Evolutionary conservation across 2,888 invertebrate genomes (phyloP).

Genomic region (Scaeva pyrastri): DNA sequence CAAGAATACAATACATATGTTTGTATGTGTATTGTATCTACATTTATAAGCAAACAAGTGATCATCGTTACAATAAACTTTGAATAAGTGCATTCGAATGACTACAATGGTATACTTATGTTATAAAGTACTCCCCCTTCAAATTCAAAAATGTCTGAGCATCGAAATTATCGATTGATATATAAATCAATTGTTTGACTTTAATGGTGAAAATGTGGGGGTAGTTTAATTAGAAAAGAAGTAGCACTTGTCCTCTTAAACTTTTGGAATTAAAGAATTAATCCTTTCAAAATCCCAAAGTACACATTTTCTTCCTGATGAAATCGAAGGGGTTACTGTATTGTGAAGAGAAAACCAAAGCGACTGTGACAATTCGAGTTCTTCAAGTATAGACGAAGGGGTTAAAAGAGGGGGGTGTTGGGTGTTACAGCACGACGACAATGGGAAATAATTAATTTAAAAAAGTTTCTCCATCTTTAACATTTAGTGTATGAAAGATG

Average conservation of each 20-base stretch:
- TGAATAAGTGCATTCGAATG: conserved; percentile 24
- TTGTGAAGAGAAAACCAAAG: conserved; percentile 30
- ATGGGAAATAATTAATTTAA: conserved; percentile 78
- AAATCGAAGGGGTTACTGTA: conserved; percentile 47
- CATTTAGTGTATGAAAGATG: conserved; percentile 17
- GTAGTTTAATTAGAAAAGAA: conserved; percentile 50
- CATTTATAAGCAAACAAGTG: conserved; percentile 59
- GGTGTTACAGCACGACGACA: conserved; percentile 59
- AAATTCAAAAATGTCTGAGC: conserved; percentile 22
- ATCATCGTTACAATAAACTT: conserved; percentile 50
- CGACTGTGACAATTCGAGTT: conserved; percentile 53
- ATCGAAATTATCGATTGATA: conserved; percentile 75
- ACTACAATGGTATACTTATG: background rate
- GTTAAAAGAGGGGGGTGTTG: background rate
- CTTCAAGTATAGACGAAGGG: background rate
- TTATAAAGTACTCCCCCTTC: background rate
- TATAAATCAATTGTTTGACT: conserved; percentile 76
- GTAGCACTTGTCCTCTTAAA: conserved; percentile 5
- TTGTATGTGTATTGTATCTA: no score
- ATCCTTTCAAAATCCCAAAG: conserved; percentile 64
- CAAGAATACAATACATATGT: conserved; percentile 45
- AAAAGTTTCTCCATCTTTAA: conserved; percentile 75
- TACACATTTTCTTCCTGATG: background rate
- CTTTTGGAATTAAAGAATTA: conserved; percentile 26
- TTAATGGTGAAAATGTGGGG: conserved; percentile 53